Base-by-base conservation (phyloP, 2,888 invertebrate species). In the Dicroscelio sp. region DNA sequence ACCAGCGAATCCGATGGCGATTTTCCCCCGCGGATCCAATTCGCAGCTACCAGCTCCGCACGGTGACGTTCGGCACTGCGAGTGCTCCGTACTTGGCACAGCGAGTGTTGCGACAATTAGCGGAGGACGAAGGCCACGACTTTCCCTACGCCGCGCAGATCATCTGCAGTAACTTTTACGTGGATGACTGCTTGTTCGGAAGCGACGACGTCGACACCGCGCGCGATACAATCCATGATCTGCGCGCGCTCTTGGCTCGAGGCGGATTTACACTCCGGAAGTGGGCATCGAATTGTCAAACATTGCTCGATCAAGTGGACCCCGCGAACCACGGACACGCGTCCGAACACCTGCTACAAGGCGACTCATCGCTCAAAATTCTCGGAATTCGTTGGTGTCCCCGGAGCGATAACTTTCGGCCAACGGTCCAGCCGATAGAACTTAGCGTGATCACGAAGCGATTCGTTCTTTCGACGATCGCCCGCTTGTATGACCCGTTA, bases 181-280 rank as follows among this genome's bases (percentile, higher is more conserved):
- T 85, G 0, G 80, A 86, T 23, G 73, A 73, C 31, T 80, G 80
- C 52, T 60, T 86, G 17, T 69, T 86, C 20, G 73, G 58, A 17
- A 38, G 35, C 12, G 78, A 86, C 33, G 38, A 76, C 0, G 23
- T 33, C 3, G 25, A 25, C 52, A 52, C 38, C 52, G 52, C 33
- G 30, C 35, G 55, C 23, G 75, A 71, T 17, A 60, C 14, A 2
- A 20, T 25, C 17, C 25, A 30, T 0, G 30, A 58, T 5, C 8
- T 58, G 23, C 23, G 12, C 25, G 23, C 58, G 4, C 58, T 58
- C 27, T 27, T 58, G 25, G 20, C 3, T 27, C 23, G 58, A 5
- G 69, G 25, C 5, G 23, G 20, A 25, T 71, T 27, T 30, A 3
- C 20, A 27, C 27, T 38, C 27, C 12, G n/a, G 12, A 71, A 23